These are phyloP conservation scores for Aldabrachelys gigantea DNA, from an alignment of 2,113 vertebrate genomes.

Conservation along the genomic window DNA sequence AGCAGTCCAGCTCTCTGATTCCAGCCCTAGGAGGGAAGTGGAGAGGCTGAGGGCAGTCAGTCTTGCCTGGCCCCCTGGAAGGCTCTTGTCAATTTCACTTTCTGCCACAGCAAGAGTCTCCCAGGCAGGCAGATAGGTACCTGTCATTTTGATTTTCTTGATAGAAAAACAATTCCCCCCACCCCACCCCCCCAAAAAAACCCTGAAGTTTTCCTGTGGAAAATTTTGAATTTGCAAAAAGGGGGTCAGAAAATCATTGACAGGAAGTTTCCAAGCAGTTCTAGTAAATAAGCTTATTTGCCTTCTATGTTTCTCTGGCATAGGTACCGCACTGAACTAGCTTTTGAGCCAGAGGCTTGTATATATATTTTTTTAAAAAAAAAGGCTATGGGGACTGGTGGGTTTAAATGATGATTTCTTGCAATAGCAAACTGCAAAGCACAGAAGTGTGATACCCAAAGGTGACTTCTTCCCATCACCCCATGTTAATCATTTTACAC, in stretches of 20 bases:
- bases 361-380: constrained; percentile 7
- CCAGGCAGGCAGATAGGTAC: background rate
- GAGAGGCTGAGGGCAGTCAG: background rate
- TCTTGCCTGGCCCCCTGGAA: background rate
- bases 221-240: background rate
- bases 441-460: background rate
- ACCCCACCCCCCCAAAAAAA: too few relatives aligned
- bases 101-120: background rate
- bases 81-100: background rate
- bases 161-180: background rate
- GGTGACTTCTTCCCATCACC: accelerated
- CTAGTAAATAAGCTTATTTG: background rate
- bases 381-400: constrained; percentile 2
- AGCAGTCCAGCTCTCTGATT: background rate
- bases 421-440: background rate
- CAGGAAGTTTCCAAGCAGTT: background rate
- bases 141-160: background rate
- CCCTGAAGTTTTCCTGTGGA: background rate
- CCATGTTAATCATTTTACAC: background rate
- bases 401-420: background rate
- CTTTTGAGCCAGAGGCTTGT: background rate
- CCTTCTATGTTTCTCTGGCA: background rate
- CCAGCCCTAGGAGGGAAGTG: background rate
- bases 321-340: background rate
- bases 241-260: background rate